Percentiles rank a stretch among this genome's conserved stretches.
Evolutionary conservation across 2,888 invertebrate species (phyloP).

Genomic region (Cremastinae sp.): DNA sequence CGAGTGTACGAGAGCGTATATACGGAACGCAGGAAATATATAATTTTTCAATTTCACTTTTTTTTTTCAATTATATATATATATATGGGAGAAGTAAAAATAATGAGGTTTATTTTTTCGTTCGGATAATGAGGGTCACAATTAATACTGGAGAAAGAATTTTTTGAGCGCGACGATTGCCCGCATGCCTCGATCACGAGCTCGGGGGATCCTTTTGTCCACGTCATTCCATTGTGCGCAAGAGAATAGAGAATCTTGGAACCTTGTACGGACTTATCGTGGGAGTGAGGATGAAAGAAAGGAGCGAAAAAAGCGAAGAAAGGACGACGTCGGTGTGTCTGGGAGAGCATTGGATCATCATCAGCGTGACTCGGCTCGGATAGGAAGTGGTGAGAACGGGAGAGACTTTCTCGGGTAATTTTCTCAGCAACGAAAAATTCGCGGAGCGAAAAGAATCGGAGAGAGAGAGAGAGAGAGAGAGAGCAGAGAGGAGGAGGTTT

Average conservation of each 20-base stretch:
- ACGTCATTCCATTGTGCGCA: conserved; percentile 33
- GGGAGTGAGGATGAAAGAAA: conserved; percentile 30
- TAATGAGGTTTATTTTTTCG: too few relatives aligned
- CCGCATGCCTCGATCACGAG: conserved; percentile 16
- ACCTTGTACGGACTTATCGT: conserved; percentile 36
- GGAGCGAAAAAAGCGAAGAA: conserved; percentile 6
- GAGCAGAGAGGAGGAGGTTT: too few relatives aligned
- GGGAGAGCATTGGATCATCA: conserved; percentile 44
- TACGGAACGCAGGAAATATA: too few relatives aligned
- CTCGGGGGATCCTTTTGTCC: conserved; percentile 22
- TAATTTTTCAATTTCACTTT: too few relatives aligned
- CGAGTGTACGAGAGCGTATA: too few relatives aligned
- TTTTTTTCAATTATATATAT: too few relatives aligned
- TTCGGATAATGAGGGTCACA: conserved; percentile 18
- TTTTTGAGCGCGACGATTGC: neutral
- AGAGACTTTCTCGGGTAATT: conserved; percentile 1
- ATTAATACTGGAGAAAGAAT: conserved; percentile 14
- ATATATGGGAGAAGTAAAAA: too few relatives aligned
- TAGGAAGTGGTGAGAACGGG: neutral
- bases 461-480: conserved; percentile 5
- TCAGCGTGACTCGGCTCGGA: conserved; percentile 45
- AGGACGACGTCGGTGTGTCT: conserved; percentile 28
- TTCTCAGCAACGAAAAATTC: conserved; percentile 4
- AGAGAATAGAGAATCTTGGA: conserved; percentile 34
- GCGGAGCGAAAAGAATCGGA: neutral